Percentiles rank a stretch among this genome's conserved stretches.
Conservation (phyloP, 1,140 invertebrate species). For the Harlomillsia oculata region DNA sequence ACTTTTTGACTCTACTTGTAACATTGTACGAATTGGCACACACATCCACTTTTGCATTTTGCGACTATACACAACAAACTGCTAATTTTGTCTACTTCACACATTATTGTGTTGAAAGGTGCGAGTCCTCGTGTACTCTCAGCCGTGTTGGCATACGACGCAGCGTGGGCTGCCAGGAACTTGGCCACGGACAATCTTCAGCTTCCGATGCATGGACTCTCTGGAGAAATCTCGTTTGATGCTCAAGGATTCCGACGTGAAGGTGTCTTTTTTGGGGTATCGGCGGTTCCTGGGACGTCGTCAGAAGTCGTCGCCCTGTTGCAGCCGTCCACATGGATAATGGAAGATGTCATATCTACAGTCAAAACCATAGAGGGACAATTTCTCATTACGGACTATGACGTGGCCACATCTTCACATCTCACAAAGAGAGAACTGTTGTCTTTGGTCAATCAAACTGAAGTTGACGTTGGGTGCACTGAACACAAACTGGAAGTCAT, state of each 20-base stretch:
- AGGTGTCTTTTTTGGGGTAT: constrained; percentile 26
- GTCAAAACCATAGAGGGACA: constrained; percentile 11
- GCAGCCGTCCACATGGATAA: constrained; percentile 30
- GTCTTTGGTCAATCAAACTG: constrained; percentile 3
- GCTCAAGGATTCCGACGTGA: constrained; percentile 12
- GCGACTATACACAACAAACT: background rate
- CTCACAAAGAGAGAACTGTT: constrained; percentile 17
- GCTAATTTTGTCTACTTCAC: background rate
- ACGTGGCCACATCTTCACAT: constrained; percentile 32
- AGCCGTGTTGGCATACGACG: constrained; percentile 25
- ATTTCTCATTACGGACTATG: constrained; percentile 18
- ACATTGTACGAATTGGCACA: too few relatives aligned
- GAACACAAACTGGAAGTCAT: constrained; percentile 19
- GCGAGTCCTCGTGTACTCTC: constrained; percentile 23
- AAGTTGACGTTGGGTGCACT: constrained; percentile 6
- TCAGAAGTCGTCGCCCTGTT: constrained; percentile 20
- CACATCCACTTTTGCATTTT: background rate
- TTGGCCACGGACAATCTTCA: background rate
- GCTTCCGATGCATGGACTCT: constrained; percentile 13
- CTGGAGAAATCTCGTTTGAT: constrained; percentile 28
- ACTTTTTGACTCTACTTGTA: too few relatives aligned
- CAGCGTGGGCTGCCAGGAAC: constrained; percentile 13
- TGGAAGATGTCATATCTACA: constrained; percentile 28
- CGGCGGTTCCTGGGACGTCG: constrained; percentile 6
- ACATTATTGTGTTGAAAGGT: constrained; percentile 9